phyloP scores from a whole-genome alignment of 2,888 invertebrate species.

The Dione juno region DNA sequence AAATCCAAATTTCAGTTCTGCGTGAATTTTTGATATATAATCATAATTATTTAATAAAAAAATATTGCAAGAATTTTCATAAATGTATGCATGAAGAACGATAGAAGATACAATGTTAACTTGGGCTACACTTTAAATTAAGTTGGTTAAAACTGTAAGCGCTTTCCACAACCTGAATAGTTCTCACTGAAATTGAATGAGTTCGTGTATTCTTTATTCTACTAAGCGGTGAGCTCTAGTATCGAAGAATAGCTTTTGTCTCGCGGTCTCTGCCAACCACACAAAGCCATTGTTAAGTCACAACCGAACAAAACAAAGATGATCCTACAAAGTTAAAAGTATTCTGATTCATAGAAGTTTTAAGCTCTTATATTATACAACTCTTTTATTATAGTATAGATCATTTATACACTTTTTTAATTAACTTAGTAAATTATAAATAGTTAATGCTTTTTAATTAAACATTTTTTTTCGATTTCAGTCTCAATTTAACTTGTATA shows the following conservation, averaged over 20 bases:
- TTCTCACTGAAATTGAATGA: constrained; percentile 23
- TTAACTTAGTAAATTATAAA: neutral
- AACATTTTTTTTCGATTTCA: no score
- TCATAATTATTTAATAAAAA: neutral
- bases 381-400: neutral
- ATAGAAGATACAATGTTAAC: neutral
- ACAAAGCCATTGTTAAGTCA: constrained; percentile 27
- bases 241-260: constrained; percentile 27
- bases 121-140: neutral
- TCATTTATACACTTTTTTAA: no score
- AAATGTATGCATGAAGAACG: neutral
- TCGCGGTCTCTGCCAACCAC: constrained; percentile 25
- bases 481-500: no score
- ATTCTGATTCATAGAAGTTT: constrained; percentile 10
- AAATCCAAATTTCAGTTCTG: no score
- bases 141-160: constrained; percentile 13
- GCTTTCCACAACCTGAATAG: constrained; percentile 9
- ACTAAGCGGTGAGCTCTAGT: constrained; percentile 23
- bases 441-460: no score
- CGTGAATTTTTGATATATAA: no score
- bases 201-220: constrained; percentile 26
- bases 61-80: neutral
- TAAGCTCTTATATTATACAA: neutral
- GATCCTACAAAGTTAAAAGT: constrained; percentile 23
- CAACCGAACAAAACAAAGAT: constrained; percentile 22